phyloP scores from a whole-genome alignment of 2,888 invertebrate species.

The Cheilosia vulpina region DNA sequence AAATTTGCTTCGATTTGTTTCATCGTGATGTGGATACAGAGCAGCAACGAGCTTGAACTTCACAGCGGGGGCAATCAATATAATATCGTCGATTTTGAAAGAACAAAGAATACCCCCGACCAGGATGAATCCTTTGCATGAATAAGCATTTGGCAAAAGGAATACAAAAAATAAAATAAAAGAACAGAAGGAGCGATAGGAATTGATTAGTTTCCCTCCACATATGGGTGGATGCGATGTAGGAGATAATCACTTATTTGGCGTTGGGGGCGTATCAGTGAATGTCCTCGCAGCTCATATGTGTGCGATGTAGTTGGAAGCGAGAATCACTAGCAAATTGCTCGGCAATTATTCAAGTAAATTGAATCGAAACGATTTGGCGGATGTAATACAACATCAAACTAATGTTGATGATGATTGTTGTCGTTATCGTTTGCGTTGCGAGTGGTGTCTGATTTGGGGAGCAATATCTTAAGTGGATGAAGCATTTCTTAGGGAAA shows the following conservation, averaged over 20 bases:
- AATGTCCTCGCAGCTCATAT: slow-evolving; percentile 38
- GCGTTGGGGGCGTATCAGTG: slow-evolving; percentile 25
- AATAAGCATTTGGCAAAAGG: slow-evolving; percentile 45
- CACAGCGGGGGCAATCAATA: slow-evolving; percentile 68
- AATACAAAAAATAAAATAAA: slow-evolving; percentile 11
- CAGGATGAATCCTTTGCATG: slow-evolving; percentile 56
- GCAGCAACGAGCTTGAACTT: slow-evolving; percentile 69
- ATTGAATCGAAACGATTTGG: slow-evolving; percentile 68
- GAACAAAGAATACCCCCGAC: slow-evolving; percentile 64
- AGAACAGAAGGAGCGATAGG: slow-evolving; percentile 17
- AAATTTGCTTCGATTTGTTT: slow-evolving; percentile 75
- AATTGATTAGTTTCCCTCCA: slow-evolving; percentile 65
- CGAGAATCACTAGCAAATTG: slow-evolving; percentile 72
- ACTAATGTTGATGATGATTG: slow-evolving; percentile 57
- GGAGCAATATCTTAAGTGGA: slow-evolving; percentile 3
- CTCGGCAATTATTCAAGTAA: slow-evolving; percentile 73
- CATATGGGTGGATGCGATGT: slow-evolving; percentile 36
- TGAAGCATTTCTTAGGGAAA: neutral
- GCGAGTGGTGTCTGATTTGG: slow-evolving; percentile 7
- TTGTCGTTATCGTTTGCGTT: slow-evolving; percentile 24
- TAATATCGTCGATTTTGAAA: slow-evolving; percentile 60
- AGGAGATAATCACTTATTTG: slow-evolving; percentile 69
- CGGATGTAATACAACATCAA: slow-evolving; percentile 65
- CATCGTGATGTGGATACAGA: slow-evolving; percentile 71
- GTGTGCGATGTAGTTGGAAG: slow-evolving; percentile 28